Evolutionary conservation across 2,888 invertebrate genomes (phyloP), one percentile per base, ranked within the genome.

Genomic region (Sipha maydis): DNA sequence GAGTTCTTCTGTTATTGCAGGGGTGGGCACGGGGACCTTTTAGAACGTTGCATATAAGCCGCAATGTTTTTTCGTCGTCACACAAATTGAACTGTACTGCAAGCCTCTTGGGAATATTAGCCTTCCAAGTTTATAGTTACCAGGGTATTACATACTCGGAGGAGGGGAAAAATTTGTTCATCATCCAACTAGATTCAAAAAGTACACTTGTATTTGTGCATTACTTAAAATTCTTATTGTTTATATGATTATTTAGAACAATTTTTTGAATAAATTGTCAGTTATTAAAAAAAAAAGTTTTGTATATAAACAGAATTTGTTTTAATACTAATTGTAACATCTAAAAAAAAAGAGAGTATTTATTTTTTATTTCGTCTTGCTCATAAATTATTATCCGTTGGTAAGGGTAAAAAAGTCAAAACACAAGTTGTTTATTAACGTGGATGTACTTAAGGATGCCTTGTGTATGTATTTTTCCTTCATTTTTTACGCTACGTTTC

Each of bases 381-480:
- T 85, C 54, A 54, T 86, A 79, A 79, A 88, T 88, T 88, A 88
- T 82, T 80, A 80, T 75, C 56, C 54, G 88, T 73, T 38, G 14
- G 71, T 67, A 61, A 79, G 88, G 56, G 34, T 1, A 71, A 75
- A 31, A 61, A 78, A 88, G 82, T 88, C 80, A 88, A 88, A 82
- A 75, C 88, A 82, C 82, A 82, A 88, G 88, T 88, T 88, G 88
- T 88, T 88, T 88, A 88, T 88, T 88, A 88, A 88, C 80, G 88
- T 67, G 80, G 75, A 82, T 67, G 79, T 75, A 88, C 73, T 82
- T 88, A 88, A 88, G n/a, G 38, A 67, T 34, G 54, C 86, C 80
- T 82, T n/a, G 88, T 67, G 88, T 88, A 85, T 85, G 67, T 78
- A 67, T 78, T 67, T 85, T 78, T 78, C 54, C 28, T 28, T 41